Evolutionary conservation across 2,113 vertebrate species (phyloP), one percentile per base, ranked within the genome.

Genomic region (Lasiurus cinereus): DNA sequence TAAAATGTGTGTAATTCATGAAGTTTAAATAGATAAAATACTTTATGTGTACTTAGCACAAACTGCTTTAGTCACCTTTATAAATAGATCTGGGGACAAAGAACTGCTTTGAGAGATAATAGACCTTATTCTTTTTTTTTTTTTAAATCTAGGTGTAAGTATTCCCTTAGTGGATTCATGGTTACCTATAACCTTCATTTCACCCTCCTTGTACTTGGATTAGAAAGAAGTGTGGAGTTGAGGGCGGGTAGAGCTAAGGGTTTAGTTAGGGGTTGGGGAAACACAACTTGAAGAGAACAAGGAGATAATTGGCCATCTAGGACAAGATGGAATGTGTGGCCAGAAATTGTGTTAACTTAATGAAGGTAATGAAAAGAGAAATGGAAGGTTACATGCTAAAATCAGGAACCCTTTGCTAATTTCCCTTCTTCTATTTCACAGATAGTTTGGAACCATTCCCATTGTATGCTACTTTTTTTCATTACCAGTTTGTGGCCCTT

Each of bases 1-100:
- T 83, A 62, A 31, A 59, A 77, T 62, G n/a, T 84, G 9, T 73
- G 13, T 73, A 85, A 67, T 4, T 94, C 33, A 74, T 66, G 56
- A 83, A 48, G 48, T 82, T 86, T 73, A 79, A 94, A 74, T 67
- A 77, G 48, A 67, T 90, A 77, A 76, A 93, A 48, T 52, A 21
- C 8, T 82, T 94, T 39, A 33, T 15, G 21, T 21, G 8, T 11
- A 80, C 33, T 50, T 36, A 24, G 33, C 52, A 16, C n/a, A 27
- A 27, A 85, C 56, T 72, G 50, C 39, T 84, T 31, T 92, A 67
- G 89, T 76, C 39, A 69, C 24, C 19, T 31, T 74, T 74, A n/a
- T 66, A 54, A 54, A n/a, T 43, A 31, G 52, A 39, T 39, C 18
- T 64, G 72, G 46, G 24, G 24, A 24, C 13, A 70, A 83, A 56